Evolutionary conservation across 2,113 vertebrate genomes (phyloP).

Genomic region (Donacobius atricapilla): DNA sequence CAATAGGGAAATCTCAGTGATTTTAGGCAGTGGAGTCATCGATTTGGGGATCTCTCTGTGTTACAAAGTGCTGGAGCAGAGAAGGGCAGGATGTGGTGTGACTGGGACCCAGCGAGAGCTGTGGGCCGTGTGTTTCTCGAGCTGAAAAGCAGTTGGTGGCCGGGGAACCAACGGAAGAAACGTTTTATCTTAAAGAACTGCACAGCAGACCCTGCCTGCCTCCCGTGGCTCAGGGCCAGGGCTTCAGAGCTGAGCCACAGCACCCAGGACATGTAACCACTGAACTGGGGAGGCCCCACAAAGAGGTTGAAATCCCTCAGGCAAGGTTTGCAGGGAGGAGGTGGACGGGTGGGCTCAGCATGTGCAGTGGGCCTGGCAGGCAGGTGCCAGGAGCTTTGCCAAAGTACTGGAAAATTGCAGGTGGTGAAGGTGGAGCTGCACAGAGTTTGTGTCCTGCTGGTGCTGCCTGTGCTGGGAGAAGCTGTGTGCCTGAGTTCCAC

Average conservation of each 20-base stretch:
- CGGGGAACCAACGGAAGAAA: neutral
- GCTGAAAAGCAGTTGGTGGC: neutral
- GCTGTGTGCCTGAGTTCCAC: neutral
- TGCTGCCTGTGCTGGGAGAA: neutral
- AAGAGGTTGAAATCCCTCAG: neutral
- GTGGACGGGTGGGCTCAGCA: neutral
- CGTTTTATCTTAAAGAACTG: neutral
- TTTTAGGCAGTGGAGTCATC: rapidly evolving
- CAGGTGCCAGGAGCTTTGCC: neutral
- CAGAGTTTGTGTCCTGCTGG: neutral
- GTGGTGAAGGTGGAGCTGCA: neutral
- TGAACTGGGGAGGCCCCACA: neutral
- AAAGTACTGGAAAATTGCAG: neutral
- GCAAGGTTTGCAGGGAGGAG: neutral
- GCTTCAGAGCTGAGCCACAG: neutral
- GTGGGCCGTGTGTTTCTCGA: neutral
- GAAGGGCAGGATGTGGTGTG: neutral
- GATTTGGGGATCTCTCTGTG: neutral
- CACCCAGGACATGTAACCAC: neutral
- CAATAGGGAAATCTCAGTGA: neutral
- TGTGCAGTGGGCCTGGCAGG: rapidly evolving
- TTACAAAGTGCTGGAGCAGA: neutral
- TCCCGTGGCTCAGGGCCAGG: neutral
- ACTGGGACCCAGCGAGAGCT: neutral
- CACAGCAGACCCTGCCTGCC: neutral